These are phyloP conservation scores for Rhopalosiphum maidis DNA, from an alignment of 1,140 invertebrate species.

Conservation along the genomic window DNA sequence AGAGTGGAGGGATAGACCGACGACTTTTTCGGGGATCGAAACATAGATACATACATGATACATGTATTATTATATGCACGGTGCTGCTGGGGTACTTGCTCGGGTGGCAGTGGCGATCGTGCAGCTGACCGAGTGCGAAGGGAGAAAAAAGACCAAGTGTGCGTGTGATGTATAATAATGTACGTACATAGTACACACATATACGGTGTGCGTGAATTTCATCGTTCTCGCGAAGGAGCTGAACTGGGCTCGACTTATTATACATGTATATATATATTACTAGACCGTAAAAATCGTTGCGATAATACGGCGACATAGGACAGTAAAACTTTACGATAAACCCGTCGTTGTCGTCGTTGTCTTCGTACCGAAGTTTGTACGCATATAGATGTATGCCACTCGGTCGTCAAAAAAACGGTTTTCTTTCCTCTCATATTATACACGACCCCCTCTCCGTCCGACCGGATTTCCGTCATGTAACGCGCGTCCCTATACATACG, in stretches of 20 bases:
- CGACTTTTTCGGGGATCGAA: not conserved
- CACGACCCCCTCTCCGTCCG: not conserved
- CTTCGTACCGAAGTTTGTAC: not conserved
- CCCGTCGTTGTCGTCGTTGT: not conserved
- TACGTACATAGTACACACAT: not conserved
- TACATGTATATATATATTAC: not conserved
- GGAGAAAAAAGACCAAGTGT: not conserved
- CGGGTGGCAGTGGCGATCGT: not conserved
- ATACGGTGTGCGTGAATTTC: not conserved
- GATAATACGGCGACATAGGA: not conserved
- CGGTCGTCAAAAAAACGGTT: not conserved
- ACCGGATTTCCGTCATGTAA: not conserved
- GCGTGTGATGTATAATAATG: not conserved
- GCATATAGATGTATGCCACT: no score
- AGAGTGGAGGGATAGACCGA: not conserved
- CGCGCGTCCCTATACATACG: not conserved
- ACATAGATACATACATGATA: not conserved
- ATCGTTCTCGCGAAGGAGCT: not conserved
- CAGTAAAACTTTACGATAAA: not conserved
- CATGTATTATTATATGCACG: not conserved
- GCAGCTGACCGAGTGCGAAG: not conserved
- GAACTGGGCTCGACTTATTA: not conserved
- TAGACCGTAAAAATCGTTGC: not conserved
- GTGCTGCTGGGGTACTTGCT: not conserved
- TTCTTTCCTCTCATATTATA: not conserved